phyloP scores from a whole-genome alignment of 2,888 invertebrate genomes.

The Ellobium chinense region DNA sequence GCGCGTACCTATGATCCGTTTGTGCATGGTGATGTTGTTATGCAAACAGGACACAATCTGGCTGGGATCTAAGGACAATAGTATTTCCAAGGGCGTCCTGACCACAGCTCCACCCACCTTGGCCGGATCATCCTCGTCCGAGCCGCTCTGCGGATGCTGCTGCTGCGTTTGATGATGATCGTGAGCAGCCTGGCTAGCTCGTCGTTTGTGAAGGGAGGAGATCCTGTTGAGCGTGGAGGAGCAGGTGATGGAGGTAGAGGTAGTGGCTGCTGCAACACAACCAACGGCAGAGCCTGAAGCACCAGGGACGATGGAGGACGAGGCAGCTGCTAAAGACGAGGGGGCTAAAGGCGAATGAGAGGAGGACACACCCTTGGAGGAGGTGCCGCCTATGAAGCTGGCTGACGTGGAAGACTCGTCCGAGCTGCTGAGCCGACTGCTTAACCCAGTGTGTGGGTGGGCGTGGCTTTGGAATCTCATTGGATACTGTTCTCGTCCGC shows the following conservation, averaged over 20 bases:
- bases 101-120: conserved; percentile 42
- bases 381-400: not conserved
- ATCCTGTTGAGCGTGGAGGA: conserved; percentile 52
- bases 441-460: conserved; percentile 39
- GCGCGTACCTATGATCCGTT: conserved; percentile 82
- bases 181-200: conserved; percentile 46
- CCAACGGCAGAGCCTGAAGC: not conserved
- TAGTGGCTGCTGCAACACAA: not conserved
- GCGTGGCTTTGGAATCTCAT: conserved; percentile 38
- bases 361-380: not conserved
- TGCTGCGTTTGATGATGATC: conserved; percentile 49
- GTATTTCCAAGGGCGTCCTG: conserved; percentile 73
- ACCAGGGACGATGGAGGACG: not conserved
- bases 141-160: conserved; percentile 44
- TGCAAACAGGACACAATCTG: conserved; percentile 82
- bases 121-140: conserved; percentile 52
- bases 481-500: conserved; percentile 5
- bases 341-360: conserved; percentile 15
- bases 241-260: conserved; percentile 30
- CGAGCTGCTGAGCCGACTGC: conserved; percentile 22
- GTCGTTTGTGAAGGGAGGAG: conserved; percentile 53
- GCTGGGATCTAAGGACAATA: conserved; percentile 79
- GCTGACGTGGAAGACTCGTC: conserved; percentile 35
- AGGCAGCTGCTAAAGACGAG: not conserved
- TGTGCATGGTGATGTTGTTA: conserved; percentile 83